A percentile compares a stretch with the other conserved stretches of the same genome.
phyloP scores from a whole-genome alignment of 1,140 invertebrate genomes.

The Saxidomus purpurata region DNA sequence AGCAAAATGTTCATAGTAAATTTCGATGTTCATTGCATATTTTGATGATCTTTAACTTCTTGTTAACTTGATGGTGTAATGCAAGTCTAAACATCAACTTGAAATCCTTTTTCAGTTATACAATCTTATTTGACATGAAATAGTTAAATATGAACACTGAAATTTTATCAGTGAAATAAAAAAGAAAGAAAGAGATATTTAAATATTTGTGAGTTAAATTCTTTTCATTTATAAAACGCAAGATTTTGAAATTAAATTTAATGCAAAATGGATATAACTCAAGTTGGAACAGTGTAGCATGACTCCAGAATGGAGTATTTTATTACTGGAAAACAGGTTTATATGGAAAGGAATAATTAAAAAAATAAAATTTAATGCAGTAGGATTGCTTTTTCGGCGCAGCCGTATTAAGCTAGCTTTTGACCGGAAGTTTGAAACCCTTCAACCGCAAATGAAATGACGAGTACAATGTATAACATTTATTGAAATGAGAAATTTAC shows the following conservation, averaged over 20 bases:
- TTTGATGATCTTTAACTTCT: too few relatives aligned
- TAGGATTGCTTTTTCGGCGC: too few relatives aligned
- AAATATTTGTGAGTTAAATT: not conserved
- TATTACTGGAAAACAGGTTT: not conserved
- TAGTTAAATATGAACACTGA: not conserved
- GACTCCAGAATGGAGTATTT: not conserved
- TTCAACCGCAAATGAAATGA: too few relatives aligned
- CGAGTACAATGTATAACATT: too few relatives aligned
- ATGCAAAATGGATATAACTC: conserved; percentile 1
- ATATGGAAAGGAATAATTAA: not conserved
- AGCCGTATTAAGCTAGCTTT: too few relatives aligned
- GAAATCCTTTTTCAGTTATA: not conserved
- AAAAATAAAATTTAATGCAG: too few relatives aligned
- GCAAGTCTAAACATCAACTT: too few relatives aligned
- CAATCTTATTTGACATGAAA: not conserved
- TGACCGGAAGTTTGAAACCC: too few relatives aligned
- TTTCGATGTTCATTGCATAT: too few relatives aligned
- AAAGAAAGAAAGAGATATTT: not conserved
- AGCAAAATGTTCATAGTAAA: too few relatives aligned
- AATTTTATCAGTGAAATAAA: not conserved
- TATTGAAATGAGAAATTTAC: too few relatives aligned
- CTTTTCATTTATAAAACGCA: not conserved
- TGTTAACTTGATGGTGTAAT: too few relatives aligned
- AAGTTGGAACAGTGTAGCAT: not conserved
- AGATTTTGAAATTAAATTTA: not conserved